These are phyloP conservation scores for Astropecten irregularis DNA, from an alignment of 53 echinoderm and acorn worm species.

Conservation along the genomic window DNA sequence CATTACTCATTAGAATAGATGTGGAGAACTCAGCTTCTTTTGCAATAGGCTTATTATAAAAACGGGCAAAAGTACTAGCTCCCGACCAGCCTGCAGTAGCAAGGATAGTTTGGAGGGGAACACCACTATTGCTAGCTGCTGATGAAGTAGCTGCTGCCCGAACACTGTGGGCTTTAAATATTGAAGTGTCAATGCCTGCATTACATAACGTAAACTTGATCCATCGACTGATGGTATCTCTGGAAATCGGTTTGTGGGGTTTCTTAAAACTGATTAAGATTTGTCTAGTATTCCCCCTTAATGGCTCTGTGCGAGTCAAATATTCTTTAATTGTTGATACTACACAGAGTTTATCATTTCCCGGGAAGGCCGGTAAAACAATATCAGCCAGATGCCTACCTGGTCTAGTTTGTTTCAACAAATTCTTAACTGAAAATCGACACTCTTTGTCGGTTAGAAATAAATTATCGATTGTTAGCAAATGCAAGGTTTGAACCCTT, in stretches of 20 bases:
- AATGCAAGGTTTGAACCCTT: constrained; percentile 50
- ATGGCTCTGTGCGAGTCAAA: constrained; percentile 6
- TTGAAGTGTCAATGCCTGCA: constrained; percentile 40
- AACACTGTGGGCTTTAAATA: constrained; percentile 44
- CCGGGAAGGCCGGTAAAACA: constrained; percentile 7
- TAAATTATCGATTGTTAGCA: constrained; percentile 2
- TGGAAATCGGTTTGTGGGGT: constrained; percentile 22
- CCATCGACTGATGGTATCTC: constrained; percentile 38
- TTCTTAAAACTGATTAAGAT: constrained; percentile 33
- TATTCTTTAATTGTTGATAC: constrained; percentile 12
- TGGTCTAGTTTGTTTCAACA: constrained; percentile 50
- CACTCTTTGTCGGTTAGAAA: neutral
- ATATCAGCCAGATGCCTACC: too few relatives aligned
- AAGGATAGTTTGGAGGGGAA: constrained; percentile 43
- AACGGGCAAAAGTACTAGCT: constrained; percentile 17
- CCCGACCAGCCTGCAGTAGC: constrained; percentile 44
- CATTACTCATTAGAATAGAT: too few relatives aligned
- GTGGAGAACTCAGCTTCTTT: too few relatives aligned
- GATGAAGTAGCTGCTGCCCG: constrained; percentile 50
- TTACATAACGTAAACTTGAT: constrained; percentile 12
- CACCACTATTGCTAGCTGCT: constrained; percentile 6
- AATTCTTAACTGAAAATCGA: constrained; percentile 33
- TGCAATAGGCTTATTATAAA: constrained; percentile 17
- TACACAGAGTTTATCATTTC: constrained; percentile 23
- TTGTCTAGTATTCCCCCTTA: constrained; percentile 10